Evolutionary conservation across 2,888 invertebrate genomes (phyloP).

Genomic region (Dynastes tityus): DNA sequence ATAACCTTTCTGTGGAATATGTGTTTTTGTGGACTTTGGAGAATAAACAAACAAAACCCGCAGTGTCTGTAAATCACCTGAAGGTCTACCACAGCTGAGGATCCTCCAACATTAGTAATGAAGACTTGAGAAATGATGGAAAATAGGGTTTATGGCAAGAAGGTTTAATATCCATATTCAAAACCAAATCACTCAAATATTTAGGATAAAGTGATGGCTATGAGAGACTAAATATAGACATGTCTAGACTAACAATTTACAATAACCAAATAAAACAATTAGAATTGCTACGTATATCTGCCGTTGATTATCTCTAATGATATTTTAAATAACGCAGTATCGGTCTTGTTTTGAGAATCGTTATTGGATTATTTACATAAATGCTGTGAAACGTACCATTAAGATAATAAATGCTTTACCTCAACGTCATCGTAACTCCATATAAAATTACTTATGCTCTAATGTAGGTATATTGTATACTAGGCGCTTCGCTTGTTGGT

Average conservation of each 20-base stretch:
- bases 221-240: too few relatives aligned
- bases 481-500: neutral
- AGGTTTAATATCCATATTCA: too few relatives aligned
- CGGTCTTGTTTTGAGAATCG: constrained; percentile 8
- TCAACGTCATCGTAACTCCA: neutral
- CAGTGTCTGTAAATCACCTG: too few relatives aligned
- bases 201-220: too few relatives aligned
- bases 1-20: too few relatives aligned
- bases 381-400: constrained; percentile 5
- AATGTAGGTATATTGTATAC: neutral
- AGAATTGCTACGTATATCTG: constrained; percentile 21
- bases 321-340: constrained; percentile 26
- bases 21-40: too few relatives aligned
- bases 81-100: too few relatives aligned
- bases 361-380: constrained; percentile 26
- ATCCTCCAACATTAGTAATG: too few relatives aligned
- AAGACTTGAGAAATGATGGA: too few relatives aligned
- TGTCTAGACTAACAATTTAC: neutral
- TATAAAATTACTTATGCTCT: constrained; percentile 10
- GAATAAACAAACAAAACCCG: too few relatives aligned
- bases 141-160: too few relatives aligned
- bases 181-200: too few relatives aligned
- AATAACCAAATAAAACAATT: constrained; percentile 20
- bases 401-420: constrained; percentile 23
- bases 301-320: constrained; percentile 40